Conservation (phyloP, 2,113 vertebrate species). For the Microtus montanus region DNA sequence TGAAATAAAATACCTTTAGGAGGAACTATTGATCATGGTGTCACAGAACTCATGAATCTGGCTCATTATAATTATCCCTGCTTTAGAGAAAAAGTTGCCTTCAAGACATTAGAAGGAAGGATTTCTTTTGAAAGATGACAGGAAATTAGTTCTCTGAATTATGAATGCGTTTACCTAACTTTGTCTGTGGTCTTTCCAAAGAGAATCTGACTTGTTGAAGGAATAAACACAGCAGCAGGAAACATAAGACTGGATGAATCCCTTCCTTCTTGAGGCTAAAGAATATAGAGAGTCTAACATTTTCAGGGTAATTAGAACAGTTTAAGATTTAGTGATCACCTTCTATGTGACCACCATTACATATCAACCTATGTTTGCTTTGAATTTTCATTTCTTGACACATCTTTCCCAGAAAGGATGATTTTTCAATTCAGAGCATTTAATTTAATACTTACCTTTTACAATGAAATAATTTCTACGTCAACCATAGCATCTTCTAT, state of each 20-base stretch:
- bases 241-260: neutral
- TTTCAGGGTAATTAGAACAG: neutral
- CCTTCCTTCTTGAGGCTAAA: neutral
- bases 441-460: slow-evolving; percentile 29
- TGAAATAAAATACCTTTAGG: slow-evolving; percentile 26
- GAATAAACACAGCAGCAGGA: neutral
- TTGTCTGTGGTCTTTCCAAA: slow-evolving; percentile 1
- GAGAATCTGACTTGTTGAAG: neutral
- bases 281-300: neutral
- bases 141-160: neutral
- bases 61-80: slow-evolving; percentile 12
- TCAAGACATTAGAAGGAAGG: neutral
- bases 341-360: neutral
- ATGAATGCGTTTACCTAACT: neutral
- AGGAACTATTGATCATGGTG: slow-evolving; percentile 1
- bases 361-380: neutral
- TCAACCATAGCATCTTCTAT: neutral
- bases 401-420: neutral
- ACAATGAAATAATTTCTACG: slow-evolving; percentile 38
- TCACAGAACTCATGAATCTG: slow-evolving; percentile 31
- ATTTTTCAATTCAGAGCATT: neutral
- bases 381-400: slow-evolving; percentile 10
- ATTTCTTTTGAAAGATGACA: neutral
- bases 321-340: neutral
- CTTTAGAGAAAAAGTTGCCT: neutral